Evolutionary conservation across 2,888 invertebrate species (phyloP).

Genomic region (Melanophora roralis): DNA sequence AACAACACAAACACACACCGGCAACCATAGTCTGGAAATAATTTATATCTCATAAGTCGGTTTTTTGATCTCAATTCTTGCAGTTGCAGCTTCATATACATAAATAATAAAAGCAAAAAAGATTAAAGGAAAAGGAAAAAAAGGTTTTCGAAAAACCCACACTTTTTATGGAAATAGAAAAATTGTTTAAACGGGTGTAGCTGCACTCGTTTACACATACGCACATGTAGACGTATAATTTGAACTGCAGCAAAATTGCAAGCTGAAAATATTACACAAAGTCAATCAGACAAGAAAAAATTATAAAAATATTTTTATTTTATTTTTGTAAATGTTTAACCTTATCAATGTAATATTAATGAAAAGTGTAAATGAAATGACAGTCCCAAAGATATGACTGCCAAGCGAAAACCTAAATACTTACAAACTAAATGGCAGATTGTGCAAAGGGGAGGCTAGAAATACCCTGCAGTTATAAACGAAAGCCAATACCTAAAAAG

Average conservation of each 20-base stretch:
- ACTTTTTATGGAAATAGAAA: conserved; percentile 57
- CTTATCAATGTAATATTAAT: conserved; percentile 51
- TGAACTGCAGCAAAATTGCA: conserved; percentile 21
- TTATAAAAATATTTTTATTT: too few relatives aligned
- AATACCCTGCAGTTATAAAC: too few relatives aligned
- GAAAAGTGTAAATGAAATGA: conserved; percentile 59
- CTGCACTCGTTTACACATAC: background rate
- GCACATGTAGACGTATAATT: background rate
- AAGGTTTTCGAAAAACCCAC: conserved; percentile 37
- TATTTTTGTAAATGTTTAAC: conserved; percentile 13
- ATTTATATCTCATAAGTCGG: conserved; percentile 41
- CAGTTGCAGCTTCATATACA: too few relatives aligned
- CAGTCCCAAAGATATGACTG: conserved; percentile 29
- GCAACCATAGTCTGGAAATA: background rate
- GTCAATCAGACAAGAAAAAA: conserved; percentile 50
- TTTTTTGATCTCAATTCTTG: conserved; percentile 40
- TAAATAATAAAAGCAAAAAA: conserved; percentile 11
- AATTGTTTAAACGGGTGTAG: conserved; percentile 52
- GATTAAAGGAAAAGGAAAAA: background rate
- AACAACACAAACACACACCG: background rate
- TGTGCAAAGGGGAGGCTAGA: background rate
- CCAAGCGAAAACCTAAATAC: background rate
- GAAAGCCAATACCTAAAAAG: too few relatives aligned
- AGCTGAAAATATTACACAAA: conserved; percentile 26
- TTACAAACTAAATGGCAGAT: background rate